Conservation (phyloP, 2,797 vertebrate genomes). For the Urosaurus nigricauda region DNA sequence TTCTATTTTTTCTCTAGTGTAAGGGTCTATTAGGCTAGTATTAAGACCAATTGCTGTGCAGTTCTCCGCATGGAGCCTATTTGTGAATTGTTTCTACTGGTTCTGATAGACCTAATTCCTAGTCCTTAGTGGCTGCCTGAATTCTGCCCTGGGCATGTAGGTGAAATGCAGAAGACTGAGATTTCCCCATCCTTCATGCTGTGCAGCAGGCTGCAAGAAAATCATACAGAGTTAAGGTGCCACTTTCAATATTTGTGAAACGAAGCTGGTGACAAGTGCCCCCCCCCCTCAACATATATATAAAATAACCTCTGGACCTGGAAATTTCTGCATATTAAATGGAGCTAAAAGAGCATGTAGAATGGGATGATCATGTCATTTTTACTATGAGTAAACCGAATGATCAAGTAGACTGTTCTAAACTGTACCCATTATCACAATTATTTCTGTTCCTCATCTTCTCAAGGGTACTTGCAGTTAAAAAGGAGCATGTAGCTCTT, state of each 20-base stretch:
- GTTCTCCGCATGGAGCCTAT: background rate
- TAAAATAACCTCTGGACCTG: background rate
- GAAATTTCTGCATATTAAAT: constrained; percentile 1
- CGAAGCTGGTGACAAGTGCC: background rate
- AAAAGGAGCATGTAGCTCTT: background rate
- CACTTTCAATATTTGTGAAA: constrained; percentile 12
- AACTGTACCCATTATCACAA: background rate
- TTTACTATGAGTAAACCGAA: background rate
- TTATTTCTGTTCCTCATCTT: background rate
- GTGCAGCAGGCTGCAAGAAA: background rate
- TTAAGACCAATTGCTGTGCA: background rate
- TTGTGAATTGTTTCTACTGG: background rate
- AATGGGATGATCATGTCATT: background rate
- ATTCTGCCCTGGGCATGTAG: background rate
- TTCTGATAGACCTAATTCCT: background rate
- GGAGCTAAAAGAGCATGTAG: background rate
- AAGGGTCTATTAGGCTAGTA: background rate
- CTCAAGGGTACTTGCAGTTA: background rate
- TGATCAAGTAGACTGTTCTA: background rate
- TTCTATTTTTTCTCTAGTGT: background rate
- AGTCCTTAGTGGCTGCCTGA: background rate
- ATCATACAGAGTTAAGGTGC: background rate
- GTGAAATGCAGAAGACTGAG: background rate
- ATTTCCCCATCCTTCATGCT: background rate
- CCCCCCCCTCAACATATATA: background rate